Percentiles rank a stretch among this genome's conserved stretches.
Evolutionary conservation across 1,140 invertebrate species (phyloP).

Genomic region (Drosophila suzukii): DNA sequence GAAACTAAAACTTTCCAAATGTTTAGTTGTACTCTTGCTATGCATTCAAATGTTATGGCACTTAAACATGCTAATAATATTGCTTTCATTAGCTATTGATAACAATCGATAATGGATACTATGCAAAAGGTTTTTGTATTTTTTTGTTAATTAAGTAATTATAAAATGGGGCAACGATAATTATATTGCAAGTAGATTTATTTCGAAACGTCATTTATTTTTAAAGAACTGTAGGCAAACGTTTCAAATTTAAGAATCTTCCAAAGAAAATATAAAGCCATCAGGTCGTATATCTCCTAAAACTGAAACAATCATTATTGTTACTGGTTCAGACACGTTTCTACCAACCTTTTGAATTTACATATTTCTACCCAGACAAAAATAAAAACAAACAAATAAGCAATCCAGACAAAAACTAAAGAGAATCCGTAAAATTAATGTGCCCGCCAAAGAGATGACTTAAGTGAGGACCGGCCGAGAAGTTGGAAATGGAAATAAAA

Average conservation of each 20-base stretch:
- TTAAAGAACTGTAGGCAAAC: too few species aligned
- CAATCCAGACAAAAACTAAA: constrained; percentile 9
- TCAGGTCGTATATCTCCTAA: not conserved
- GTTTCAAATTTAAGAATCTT: not conserved
- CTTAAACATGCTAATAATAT: not conserved
- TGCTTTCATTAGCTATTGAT: not conserved
- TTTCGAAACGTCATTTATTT: too few species aligned
- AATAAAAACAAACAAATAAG: constrained; percentile 15
- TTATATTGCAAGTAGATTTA: not conserved
- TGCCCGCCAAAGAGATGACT: constrained; percentile 30
- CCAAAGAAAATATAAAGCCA: not conserved
- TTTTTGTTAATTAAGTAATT: not conserved
- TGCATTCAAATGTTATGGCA: not conserved
- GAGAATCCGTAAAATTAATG: constrained; percentile 51
- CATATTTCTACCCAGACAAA: constrained; percentile 11
- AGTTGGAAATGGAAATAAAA: constrained; percentile 57
- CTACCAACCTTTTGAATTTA: constrained; percentile 7
- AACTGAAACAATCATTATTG: not conserved
- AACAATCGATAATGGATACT: constrained; percentile 5
- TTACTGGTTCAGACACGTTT: not conserved
- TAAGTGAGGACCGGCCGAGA: constrained; percentile 36
- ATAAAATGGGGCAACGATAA: not conserved
- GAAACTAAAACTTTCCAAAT: constrained; percentile 1
- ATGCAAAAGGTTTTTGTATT: not conserved
- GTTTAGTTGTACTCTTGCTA: not conserved